Evolutionary conservation across 2,888 invertebrate genomes (phyloP), one percentile per base, ranked within the genome.

Genomic region (Agrotis ipsilon): DNA sequence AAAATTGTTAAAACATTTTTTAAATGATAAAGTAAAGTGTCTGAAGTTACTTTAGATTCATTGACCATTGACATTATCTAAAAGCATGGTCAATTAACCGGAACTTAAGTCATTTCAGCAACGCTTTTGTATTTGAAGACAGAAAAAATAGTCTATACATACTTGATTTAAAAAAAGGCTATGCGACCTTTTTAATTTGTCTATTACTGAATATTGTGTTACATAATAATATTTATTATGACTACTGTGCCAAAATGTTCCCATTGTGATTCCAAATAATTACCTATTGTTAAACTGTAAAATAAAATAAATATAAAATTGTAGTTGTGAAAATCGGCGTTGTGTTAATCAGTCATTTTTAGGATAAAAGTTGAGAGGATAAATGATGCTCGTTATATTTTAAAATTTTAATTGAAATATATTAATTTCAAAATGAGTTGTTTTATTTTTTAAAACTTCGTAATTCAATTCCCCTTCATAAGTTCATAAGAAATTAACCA

Each of bases 281-380:
- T 83, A n/a, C n/a, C n/a, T n/a, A 85, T 85, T 88, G 89, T 87
- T 89, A 88, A 85, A 88, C 87, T 88, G 84, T 87, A 84, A 84
- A 83, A 85, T 88, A 88, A 86, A 86, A 90, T 88, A 86, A 89
- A 85, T 78, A 61, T 58, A 75, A 82, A 72, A 83, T 82, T 90
- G 93, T 94, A 95, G 95, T 95, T 95, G 95, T 95, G 95, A 94
- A 82, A 88, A 85, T 92, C 85, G 91, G 94, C 92, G 95, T 95
- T 95, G 95, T 95, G 95, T 95, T 94, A 89, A 88, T 88, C 86
- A 78, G 84, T 88, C 91, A 91, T 92, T 91, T 86, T 92, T 78
- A 92, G 90, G 82, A 83, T 90, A 89, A 89, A 87, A 57, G 81
- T 82, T 92, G 90, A 92, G 82, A 89, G 83, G 88, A 88, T 87